A percentile compares a stretch with the other conserved stretches of the same genome.
phyloP scores from a whole-genome alignment of 2,113 vertebrate genomes.

The Podilymbus podiceps region DNA sequence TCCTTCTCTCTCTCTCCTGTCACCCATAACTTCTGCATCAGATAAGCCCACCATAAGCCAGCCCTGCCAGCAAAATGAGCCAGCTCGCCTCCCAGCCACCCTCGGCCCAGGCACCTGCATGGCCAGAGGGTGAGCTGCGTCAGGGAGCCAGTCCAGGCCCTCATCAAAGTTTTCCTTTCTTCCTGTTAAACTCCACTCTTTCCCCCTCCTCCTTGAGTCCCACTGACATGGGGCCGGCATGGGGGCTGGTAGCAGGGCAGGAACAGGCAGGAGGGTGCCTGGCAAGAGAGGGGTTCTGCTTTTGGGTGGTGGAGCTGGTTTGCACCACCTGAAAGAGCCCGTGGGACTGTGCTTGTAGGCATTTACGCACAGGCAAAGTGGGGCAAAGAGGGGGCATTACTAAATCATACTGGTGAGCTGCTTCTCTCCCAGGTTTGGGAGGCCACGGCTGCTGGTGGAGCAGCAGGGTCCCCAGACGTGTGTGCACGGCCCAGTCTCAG shows the following conservation, averaged over 20 bases:
- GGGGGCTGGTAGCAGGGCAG: too few species aligned
- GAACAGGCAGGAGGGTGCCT: background rate
- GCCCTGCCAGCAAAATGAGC: background rate
- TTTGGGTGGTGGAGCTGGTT: background rate
- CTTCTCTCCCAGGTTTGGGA: background rate
- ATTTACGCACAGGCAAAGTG: background rate
- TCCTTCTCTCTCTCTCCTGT: background rate
- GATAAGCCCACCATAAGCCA: background rate
- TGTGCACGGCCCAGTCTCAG: background rate
- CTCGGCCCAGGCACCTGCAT: background rate
- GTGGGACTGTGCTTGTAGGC: background rate
- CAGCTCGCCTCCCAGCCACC: background rate
- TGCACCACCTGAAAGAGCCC: background rate
- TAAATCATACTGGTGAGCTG: background rate
- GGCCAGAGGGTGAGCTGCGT: background rate
- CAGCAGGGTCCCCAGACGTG: accelerated
- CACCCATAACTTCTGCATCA: background rate
- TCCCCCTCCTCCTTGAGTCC: background rate
- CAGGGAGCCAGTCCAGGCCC: background rate
- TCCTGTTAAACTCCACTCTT: background rate
- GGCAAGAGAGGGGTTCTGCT: background rate
- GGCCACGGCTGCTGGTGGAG: background rate
- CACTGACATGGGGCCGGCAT: background rate
- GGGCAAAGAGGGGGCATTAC: background rate
- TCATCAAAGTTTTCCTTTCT: background rate